A percentile compares a stretch with the other conserved stretches of the same genome.
phyloP scores from a whole-genome alignment of 2,888 invertebrate species.

The Halictus quadricinctus region DNA sequence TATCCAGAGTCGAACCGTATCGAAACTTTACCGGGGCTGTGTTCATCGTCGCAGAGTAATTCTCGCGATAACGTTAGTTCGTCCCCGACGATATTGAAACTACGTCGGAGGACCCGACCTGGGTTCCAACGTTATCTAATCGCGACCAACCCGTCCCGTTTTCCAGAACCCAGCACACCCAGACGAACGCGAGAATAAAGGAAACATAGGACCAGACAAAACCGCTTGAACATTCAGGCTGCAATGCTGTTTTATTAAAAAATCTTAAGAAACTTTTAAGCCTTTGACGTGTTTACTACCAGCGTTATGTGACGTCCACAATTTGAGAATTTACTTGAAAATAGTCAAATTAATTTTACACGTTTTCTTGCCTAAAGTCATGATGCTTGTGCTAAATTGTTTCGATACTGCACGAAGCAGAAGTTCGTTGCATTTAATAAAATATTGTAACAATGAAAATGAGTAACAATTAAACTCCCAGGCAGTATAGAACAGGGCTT shows the following conservation, averaged over 20 bases:
- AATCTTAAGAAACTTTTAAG: no score
- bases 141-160: not conserved
- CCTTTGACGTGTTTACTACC: no score
- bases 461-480: no score
- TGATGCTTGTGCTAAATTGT: not conserved
- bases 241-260: no score
- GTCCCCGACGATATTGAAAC: slow-evolving; percentile 1
- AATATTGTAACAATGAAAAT: not conserved
- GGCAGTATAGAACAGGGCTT: no score
- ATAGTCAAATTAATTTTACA: not conserved
- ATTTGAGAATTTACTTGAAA: no score
- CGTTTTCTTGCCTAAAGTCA: not conserved
- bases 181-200: not conserved
- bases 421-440: not conserved
- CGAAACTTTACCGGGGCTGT: not conserved
- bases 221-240: not conserved
- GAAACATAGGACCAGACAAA: not conserved
- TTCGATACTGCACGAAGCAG: not conserved
- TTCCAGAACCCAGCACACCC: not conserved
- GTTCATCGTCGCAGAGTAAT: not conserved
- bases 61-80: slow-evolving; percentile 1
- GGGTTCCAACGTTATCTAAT: slow-evolving; percentile 26
- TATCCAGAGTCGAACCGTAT: not conserved
- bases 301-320: no score
- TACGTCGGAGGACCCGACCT: not conserved